phyloP scores from a whole-genome alignment of 2,888 invertebrate genomes.

The Cremastinae sp. region DNA sequence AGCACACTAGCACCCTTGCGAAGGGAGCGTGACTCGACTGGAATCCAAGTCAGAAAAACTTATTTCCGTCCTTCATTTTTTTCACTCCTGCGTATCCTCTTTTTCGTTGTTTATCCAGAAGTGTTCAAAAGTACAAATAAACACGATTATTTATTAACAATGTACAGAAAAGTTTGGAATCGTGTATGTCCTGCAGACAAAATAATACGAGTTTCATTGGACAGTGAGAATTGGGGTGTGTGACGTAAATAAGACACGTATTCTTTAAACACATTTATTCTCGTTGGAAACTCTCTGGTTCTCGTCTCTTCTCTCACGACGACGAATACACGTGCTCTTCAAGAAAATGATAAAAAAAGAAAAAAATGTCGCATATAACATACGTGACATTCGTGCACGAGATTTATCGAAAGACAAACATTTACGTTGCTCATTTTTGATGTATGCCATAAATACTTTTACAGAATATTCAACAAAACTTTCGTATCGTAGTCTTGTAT shows the following conservation, averaged over 20 bases:
- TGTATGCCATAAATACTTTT: constrained; percentile 10
- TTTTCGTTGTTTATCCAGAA: too few relatives aligned
- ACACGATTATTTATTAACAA: background rate
- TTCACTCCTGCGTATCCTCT: too few relatives aligned
- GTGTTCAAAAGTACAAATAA: background rate
- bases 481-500: background rate
- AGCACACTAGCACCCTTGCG: too few relatives aligned
- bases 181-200: background rate
- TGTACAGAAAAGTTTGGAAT: background rate
- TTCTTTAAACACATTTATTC: constrained; percentile 27
- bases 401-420: constrained; percentile 56
- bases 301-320: constrained; percentile 24
- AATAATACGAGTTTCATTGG: constrained; percentile 12
- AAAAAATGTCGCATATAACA: constrained; percentile 12
- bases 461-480: constrained; percentile 4
- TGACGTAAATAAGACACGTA: constrained; percentile 27
- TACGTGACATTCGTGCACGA: constrained; percentile 26
- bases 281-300: constrained; percentile 7
- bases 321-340: constrained; percentile 33
- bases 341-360: constrained; percentile 26
- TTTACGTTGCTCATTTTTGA: constrained; percentile 47
- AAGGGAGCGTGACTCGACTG: too few relatives aligned
- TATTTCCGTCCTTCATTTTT: too few relatives aligned
- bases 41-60: too few relatives aligned
- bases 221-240: background rate